Conservation (phyloP, 2,888 invertebrate genomes). For the Meganola albula region DNA sequence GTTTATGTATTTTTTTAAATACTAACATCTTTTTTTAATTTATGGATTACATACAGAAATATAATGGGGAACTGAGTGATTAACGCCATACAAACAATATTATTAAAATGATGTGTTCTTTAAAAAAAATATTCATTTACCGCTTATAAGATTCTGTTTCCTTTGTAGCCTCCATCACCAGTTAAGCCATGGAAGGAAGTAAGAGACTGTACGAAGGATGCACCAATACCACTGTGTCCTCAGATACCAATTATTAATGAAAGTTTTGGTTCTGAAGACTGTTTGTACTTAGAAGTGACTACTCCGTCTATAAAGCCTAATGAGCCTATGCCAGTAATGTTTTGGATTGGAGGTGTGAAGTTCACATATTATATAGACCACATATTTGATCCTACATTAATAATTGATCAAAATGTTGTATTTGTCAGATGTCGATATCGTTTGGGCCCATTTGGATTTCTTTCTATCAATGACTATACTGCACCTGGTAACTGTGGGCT, state of each 20-base stretch:
- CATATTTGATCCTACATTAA: slow-evolving; percentile 50
- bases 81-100: not conserved
- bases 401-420: slow-evolving; percentile 51
- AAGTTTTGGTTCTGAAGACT: slow-evolving; percentile 56
- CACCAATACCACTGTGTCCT: slow-evolving; percentile 29
- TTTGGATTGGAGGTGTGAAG: slow-evolving; percentile 65
- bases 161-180: slow-evolving; percentile 56
- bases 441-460: slow-evolving; percentile 66
- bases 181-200: slow-evolving; percentile 44
- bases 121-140: not conserved
- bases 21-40: slow-evolving; percentile 7
- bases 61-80: not conserved
- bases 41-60: not conserved
- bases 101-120: not conserved
- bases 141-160: not conserved
- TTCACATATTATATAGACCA: slow-evolving; percentile 45
- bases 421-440: slow-evolving; percentile 65
- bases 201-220: slow-evolving; percentile 50
- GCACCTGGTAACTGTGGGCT: slow-evolving; percentile 69
- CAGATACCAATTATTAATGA: slow-evolving; percentile 23
- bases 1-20: not conserved
- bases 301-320: slow-evolving; percentile 47
- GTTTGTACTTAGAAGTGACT: slow-evolving; percentile 60
- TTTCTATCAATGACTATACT: slow-evolving; percentile 56
- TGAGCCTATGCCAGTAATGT: slow-evolving; percentile 67